Evolutionary conservation across 2,888 invertebrate genomes (phyloP), one percentile per base, ranked within the genome.

Genomic region (Cephus nigrinus): DNA sequence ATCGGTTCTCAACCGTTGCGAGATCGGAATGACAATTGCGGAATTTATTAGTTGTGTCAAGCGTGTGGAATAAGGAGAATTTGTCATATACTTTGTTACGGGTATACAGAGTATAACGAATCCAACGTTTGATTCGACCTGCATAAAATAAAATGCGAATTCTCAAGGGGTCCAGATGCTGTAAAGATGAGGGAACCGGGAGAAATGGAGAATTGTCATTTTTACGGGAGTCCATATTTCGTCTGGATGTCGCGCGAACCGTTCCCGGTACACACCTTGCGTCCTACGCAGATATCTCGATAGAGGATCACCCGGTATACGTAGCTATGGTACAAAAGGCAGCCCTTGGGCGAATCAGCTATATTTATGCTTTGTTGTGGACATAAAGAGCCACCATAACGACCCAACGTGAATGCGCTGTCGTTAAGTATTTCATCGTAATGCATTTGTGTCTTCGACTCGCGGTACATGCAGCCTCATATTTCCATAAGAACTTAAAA

Each of bases 351-450:
- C 87, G 86, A 87, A 89, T 88, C 88, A 86, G 86, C 85, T 84
- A 85, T 89, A 90, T 88, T 90, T 89, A 88, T 87, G 88, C 86
- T 89, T 89, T 89, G 89, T 88, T 87, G 88, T 86, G 87, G 84
- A 85, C 85, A 89, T 90, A 88, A 88, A 89, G 86, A 89, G 84
- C 84, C 80, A 84, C 85, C 84, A 83, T 89, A 87, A 88, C 86
- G 86, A 88, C 83, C 84, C 85, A 79, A 82, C 81, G 80, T 86
- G 84, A 86, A 87, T 87, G 81, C 82, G 82, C 81, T 85, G 85
- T 88, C 88, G 85, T 88, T 88, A 86, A 89, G 87, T 87, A 88
- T 88, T 88, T 89, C 88, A 88, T 87, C 88, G 85, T 82, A 83
- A 84, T 83, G 87, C 83, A 84, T 84, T 85, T 84, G 83, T 83